Conservation (phyloP, 2,888 invertebrate species). For the Oscheius sp. region DNA sequence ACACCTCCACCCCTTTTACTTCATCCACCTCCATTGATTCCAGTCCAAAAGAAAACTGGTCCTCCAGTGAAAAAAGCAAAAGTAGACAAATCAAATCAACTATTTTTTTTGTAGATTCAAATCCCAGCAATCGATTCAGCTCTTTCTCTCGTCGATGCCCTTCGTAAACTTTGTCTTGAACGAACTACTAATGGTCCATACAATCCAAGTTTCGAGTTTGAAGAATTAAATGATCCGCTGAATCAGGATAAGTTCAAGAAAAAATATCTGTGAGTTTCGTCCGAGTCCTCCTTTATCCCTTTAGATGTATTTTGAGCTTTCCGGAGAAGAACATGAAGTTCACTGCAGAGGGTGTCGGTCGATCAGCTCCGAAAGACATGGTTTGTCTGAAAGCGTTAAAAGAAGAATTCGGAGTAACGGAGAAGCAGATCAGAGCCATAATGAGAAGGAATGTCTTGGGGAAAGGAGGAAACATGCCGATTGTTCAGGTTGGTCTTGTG, state of each 20-base stretch:
- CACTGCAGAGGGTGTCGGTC: conserved; percentile 9
- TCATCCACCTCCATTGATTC: not conserved
- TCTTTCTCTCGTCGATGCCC: conserved; percentile 36
- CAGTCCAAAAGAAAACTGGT: not conserved
- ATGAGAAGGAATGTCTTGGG: conserved; percentile 32
- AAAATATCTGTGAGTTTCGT: not conserved
- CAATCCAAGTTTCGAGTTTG: conserved; percentile 33
- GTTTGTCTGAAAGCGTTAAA: conserved; percentile 39
- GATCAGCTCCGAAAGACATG: conserved; percentile 25
- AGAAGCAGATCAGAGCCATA: conserved; percentile 33
- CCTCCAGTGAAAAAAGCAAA: conserved; percentile 11
- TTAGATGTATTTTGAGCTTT: conserved; percentile 29
- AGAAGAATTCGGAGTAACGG: conserved; percentile 37
- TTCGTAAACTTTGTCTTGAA: conserved; percentile 38
- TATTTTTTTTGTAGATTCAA: not conserved
- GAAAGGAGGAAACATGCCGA: conserved; percentile 21
- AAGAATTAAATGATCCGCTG: conserved; percentile 7
- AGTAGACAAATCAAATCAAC: not conserved
- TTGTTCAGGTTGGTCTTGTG: conserved; percentile 26
- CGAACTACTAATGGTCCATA: conserved; percentile 17
- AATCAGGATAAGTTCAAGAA: not conserved
- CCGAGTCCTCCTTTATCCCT: not conserved
- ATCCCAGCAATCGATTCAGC: conserved; percentile 41
- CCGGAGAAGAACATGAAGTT: conserved; percentile 20
- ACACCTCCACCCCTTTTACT: not conserved